phyloP scores from a whole-genome alignment of 2,797 vertebrate species.

The Acanthurus lineatus region DNA sequence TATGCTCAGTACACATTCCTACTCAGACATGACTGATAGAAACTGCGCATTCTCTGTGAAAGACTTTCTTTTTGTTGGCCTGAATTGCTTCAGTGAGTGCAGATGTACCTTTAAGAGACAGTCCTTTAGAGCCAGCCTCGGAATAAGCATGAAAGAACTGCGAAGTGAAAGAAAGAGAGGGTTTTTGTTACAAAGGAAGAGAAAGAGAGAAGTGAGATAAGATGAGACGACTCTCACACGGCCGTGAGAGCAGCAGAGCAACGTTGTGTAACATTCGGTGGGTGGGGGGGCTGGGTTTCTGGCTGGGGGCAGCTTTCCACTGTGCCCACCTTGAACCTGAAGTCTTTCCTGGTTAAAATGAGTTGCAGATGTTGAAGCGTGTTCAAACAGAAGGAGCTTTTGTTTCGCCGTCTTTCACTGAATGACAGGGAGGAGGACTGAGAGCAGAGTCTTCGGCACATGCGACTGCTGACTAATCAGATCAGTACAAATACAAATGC shows the following conservation, averaged over 20 bases:
- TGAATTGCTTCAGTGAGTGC: conserved; percentile 9
- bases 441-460: conserved; percentile 25
- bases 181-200: conserved; percentile 19
- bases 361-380: conserved; percentile 76
- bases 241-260: conserved; percentile 47
- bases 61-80: not conserved
- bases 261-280: conserved; percentile 51
- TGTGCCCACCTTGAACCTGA: conserved; percentile 54
- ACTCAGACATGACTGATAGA: not conserved
- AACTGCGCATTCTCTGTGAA: not conserved
- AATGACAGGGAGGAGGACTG: conserved; percentile 19
- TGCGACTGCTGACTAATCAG: conserved; percentile 53
- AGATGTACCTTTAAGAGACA: conserved; percentile 82
- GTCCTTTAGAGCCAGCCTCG: conserved; percentile 77
- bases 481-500: conserved; percentile 25
- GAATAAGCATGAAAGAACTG: conserved; percentile 94
- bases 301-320: conserved; percentile 15
- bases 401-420: conserved; percentile 55
- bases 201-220: conserved; percentile 30
- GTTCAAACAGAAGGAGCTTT: conserved; percentile 72
- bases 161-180: conserved; percentile 49
- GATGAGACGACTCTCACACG: conserved; percentile 42
- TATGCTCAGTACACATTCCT: not conserved
- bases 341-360: conserved; percentile 74
- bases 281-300: not conserved